Conservation (phyloP, 2,797 vertebrate genomes). For the Apogon talboti region DNA sequence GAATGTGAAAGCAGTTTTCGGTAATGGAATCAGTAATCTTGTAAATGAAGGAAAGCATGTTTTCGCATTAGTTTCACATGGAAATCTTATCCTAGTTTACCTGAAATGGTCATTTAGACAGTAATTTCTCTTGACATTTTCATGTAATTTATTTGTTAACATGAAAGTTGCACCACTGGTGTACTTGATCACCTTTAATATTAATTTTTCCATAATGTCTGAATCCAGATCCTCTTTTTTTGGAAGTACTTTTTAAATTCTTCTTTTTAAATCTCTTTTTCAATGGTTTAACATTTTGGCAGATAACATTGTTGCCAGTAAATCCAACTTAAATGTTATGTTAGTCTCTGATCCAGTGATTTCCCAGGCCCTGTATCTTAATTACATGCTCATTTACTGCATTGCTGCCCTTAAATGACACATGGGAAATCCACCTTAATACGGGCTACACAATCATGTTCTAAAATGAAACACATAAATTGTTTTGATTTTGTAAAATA, state of each 20-base stretch:
- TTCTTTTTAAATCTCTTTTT: conserved; percentile 41
- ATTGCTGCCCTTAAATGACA: conserved; percentile 56
- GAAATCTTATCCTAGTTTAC: conserved; percentile 65
- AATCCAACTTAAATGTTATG: conserved; percentile 22
- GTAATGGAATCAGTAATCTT: conserved; percentile 75
- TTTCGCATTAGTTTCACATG: conserved; percentile 69
- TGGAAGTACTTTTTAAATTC: conserved; percentile 17
- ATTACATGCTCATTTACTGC: conserved; percentile 66
- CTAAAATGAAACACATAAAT: conserved; percentile 41
- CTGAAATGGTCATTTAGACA: conserved; percentile 63
- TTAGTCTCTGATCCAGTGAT: conserved; percentile 44
- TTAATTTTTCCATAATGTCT: conserved; percentile 34
- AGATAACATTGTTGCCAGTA: conserved; percentile 51
- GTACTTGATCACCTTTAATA: conserved; percentile 28
- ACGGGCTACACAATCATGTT: conserved; percentile 62
- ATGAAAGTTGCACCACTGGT: conserved; percentile 44
- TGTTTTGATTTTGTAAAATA: conserved; percentile 45
- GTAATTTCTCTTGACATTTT: conserved; percentile 59
- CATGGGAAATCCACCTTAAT: conserved; percentile 49
- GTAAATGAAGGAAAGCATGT: conserved; percentile 80
- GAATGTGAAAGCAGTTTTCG: conserved; percentile 77
- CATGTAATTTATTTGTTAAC: conserved; percentile 54
- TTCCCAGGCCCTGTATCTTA: conserved; percentile 53
- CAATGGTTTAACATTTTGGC: conserved; percentile 51
- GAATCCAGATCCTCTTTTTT: conserved; percentile 29